A percentile compares a stretch with the other conserved stretches of the same genome.
phyloP scores from a whole-genome alignment of 2,888 invertebrate species.

The Lacanobia wlatinum region DNA sequence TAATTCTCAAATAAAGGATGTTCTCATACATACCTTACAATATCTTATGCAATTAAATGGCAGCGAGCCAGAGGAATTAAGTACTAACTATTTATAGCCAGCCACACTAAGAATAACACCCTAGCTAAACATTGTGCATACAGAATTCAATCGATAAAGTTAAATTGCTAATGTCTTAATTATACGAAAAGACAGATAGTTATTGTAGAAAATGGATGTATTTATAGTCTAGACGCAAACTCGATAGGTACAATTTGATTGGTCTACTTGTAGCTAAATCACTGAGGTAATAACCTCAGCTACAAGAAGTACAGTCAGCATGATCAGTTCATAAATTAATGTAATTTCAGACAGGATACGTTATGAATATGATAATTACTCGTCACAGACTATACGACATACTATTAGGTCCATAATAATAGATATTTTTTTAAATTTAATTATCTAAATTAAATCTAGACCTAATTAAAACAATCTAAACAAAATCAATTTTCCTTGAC shows the following conservation, averaged over 20 bases:
- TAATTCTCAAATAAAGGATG: background rate
- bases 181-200: background rate
- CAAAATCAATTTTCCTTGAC: background rate
- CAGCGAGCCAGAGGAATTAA: slow-evolving; percentile 20
- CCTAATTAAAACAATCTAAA: background rate
- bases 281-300: too few relatives aligned
- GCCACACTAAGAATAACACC: slow-evolving; percentile 1
- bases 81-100: slow-evolving; percentile 3
- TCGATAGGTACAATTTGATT: slow-evolving; percentile 10
- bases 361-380: background rate
- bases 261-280: background rate
- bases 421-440: too few relatives aligned
- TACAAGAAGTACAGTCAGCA: slow-evolving; percentile 11
- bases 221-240: slow-evolving; percentile 2
- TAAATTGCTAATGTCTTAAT: slow-evolving; percentile 30
- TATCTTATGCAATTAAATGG: slow-evolving; percentile 5
- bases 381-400: background rate
- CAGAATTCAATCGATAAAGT: slow-evolving; percentile 15
- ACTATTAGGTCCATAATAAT: background rate
- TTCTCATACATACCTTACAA: background rate
- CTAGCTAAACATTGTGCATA: slow-evolving; percentile 11
- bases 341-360: background rate
- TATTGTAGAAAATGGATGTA: background rate
- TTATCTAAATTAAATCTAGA: too few relatives aligned
- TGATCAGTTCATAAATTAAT: background rate